These are phyloP conservation scores for Beris morrisii DNA, from an alignment of 2,888 invertebrate genomes.

Conservation along the genomic window DNA sequence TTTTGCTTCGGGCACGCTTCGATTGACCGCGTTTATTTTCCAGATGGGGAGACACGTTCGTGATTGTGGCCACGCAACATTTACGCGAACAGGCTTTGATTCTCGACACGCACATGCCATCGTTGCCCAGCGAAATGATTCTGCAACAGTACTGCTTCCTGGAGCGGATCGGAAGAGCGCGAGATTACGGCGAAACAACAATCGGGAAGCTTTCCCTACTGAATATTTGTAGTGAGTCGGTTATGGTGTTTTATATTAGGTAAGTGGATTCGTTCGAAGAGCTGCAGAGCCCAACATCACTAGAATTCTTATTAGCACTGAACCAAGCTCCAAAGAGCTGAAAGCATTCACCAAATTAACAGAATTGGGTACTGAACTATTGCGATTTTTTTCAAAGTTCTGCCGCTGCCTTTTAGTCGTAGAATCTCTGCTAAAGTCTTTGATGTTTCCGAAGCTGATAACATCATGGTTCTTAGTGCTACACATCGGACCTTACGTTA, in stretches of 20 bases:
- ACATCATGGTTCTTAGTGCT: no score
- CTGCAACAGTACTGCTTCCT: conserved; percentile 68
- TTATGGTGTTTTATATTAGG: conserved; percentile 57
- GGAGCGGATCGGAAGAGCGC: conserved; percentile 72
- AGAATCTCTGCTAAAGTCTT: no score
- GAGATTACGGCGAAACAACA: conserved; percentile 70
- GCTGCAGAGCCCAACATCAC: no score
- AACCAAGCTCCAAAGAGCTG: no score
- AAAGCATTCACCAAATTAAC: no score
- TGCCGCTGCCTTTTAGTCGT: no score
- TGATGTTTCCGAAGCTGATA: no score
- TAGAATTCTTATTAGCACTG: no score
- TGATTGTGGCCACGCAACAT: conserved; percentile 70
- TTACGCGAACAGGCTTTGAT: conserved; percentile 63
- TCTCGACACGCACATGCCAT: conserved; percentile 55
- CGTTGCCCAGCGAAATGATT: conserved; percentile 58
- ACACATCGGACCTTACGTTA: no score
- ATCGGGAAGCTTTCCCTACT: conserved; percentile 64
- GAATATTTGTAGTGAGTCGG: conserved; percentile 61
- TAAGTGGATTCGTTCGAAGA: conserved; percentile 34
- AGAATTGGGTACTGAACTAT: no score
- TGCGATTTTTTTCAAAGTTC: no score
- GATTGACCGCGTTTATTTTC: conserved; percentile 34
- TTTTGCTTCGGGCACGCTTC: neutral
- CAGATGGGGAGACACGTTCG: conserved; percentile 66